Conservation (phyloP, 2,797 vertebrate species). For the Cryptoprocta ferox region DNA sequence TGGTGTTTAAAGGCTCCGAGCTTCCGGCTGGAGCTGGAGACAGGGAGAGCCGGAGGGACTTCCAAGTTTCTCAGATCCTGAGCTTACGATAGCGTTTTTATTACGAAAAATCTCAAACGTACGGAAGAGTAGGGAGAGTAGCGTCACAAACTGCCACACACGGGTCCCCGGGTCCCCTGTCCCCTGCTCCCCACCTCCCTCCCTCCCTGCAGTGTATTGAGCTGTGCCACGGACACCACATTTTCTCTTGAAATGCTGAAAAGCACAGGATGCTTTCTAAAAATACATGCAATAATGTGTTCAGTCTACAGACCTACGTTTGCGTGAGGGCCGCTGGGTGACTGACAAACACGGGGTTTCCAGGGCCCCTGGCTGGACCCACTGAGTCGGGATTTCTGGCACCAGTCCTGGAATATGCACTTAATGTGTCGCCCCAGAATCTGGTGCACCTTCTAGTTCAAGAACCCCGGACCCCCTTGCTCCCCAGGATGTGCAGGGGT, state of each 20-base stretch:
- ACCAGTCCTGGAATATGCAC: fast-evolving
- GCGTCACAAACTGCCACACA: fast-evolving
- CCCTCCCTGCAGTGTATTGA: fast-evolving
- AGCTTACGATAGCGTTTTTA: background rate
- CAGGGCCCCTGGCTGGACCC: fast-evolving
- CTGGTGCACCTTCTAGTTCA: fast-evolving
- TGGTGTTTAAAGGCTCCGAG: background rate
- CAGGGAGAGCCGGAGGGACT: background rate
- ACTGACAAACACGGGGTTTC: fast-evolving
- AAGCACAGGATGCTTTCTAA: background rate
- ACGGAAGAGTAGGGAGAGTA: fast-evolving
- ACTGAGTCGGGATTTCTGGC: fast-evolving
- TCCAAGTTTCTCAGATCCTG: background rate
- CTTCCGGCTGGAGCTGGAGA: background rate
- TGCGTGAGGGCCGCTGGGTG: fast-evolving
- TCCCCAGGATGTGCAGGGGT: background rate
- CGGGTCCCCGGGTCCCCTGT: fast-evolving
- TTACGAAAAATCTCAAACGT: background rate
- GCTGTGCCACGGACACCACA: fast-evolving
- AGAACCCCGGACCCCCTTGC: background rate
- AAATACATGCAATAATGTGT: fast-evolving
- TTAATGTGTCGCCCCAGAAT: fast-evolving
- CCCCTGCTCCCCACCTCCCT: background rate
- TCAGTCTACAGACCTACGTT: fast-evolving
- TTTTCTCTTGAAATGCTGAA: background rate